Evolutionary conservation across 2,888 invertebrate species (phyloP).

Genomic region (Aricia artaxerxes): DNA sequence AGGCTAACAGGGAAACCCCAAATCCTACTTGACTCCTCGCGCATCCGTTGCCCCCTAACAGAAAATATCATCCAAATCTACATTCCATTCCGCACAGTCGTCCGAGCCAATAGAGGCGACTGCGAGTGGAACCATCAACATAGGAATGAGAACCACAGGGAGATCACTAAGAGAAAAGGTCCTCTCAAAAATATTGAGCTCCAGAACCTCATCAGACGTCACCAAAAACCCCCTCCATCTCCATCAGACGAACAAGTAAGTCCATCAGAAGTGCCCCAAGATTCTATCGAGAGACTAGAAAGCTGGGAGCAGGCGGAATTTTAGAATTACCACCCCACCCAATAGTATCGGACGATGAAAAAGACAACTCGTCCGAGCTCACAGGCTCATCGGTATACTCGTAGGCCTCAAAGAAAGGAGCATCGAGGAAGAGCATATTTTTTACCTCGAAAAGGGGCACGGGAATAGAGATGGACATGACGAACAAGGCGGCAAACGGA

Average conservation of each 20-base stretch:
- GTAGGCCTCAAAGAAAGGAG: neutral
- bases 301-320: neutral
- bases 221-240: neutral
- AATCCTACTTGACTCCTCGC: no score
- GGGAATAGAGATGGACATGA: slow-evolving; percentile 40
- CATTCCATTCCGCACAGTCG: no score
- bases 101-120: no score
- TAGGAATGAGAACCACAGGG: neutral
- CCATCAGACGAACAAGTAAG: neutral
- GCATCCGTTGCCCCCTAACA: no score
- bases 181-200: neutral
- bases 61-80: no score
- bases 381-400: neutral
- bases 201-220: neutral
- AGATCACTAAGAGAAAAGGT: neutral
- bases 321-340: neutral
- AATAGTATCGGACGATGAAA: neutral
- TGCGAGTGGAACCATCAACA: neutral
- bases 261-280: neutral
- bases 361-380: neutral
- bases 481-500: slow-evolving; percentile 38
- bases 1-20: no score
- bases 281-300: neutral
- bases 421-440: slow-evolving; percentile 10
- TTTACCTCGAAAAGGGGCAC: slow-evolving; percentile 23